These are phyloP conservation scores for Cyrtodaria siliqua DNA, from an alignment of 2,888 invertebrate genomes.

Conservation along the genomic window DNA sequence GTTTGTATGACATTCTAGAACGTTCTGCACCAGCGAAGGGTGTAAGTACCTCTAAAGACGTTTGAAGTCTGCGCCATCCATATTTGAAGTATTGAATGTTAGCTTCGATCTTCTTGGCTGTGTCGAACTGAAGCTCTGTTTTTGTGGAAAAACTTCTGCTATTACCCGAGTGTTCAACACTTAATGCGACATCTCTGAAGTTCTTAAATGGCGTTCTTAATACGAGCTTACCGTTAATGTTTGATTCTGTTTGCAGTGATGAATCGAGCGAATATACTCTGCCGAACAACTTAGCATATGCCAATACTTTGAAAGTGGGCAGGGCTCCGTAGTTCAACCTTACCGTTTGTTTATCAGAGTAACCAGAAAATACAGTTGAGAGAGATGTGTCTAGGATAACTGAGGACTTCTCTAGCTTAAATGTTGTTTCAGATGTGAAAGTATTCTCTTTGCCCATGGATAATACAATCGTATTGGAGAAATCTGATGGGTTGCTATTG, in stretches of 20 bases:
- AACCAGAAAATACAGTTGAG: constrained; percentile 27
- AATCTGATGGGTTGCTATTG: constrained; percentile 23
- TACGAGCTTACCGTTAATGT: constrained; percentile 16
- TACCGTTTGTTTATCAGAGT: constrained; percentile 39
- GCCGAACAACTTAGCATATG: constrained; percentile 34
- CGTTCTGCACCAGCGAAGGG: constrained; percentile 47
- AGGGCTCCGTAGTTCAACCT: constrained; percentile 12
- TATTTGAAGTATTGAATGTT: constrained; percentile 39
- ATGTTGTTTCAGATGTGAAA: constrained; percentile 21
- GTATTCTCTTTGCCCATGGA: constrained; percentile 30
- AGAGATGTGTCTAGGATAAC: constrained; percentile 30
- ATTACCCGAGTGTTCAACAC: constrained; percentile 32
- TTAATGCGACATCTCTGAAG: constrained; percentile 25
- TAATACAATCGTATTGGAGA: constrained; percentile 18
- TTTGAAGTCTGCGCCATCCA: constrained; percentile 47
- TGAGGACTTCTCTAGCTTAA: constrained; percentile 10
- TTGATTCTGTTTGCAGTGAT: constrained; percentile 24
- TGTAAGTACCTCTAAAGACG: constrained; percentile 37
- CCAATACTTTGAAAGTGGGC: constrained; percentile 23
- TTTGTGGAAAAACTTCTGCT: constrained; percentile 36
- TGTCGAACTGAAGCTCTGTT: constrained; percentile 29
- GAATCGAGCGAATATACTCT: constrained; percentile 36
- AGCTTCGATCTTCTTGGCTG: constrained; percentile 32
- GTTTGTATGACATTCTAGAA: constrained; percentile 29
- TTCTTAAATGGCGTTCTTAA: constrained; percentile 38